These are phyloP conservation scores for Sorex maritimensis DNA, from an alignment of 2,797 vertebrate genomes.

Conservation along the genomic window DNA sequence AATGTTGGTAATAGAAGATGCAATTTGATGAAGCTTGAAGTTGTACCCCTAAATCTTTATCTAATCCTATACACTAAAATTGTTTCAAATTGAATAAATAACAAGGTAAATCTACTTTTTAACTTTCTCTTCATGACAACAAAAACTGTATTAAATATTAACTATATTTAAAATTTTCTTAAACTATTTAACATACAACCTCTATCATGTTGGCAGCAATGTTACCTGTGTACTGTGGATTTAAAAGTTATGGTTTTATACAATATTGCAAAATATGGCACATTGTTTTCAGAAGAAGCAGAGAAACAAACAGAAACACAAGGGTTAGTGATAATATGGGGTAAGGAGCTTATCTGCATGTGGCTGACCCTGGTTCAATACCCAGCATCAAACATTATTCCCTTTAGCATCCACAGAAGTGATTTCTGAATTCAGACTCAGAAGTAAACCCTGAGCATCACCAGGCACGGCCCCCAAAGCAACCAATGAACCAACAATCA, in stretches of 20 bases:
- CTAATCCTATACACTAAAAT: conserved; percentile 10
- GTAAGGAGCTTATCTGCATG: too few species aligned
- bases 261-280: conserved; percentile 1
- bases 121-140: too few species aligned
- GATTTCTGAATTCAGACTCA: too few species aligned
- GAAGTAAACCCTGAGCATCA: too few species aligned
- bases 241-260: conserved; percentile 23
- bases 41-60: neutral
- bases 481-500: neutral
- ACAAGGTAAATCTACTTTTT: too few species aligned
- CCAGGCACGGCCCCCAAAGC: too few species aligned
- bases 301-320: too few species aligned
- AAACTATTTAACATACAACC: conserved; percentile 49
- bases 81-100: neutral
- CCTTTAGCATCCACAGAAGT: too few species aligned
- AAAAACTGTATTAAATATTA: conserved; percentile 53
- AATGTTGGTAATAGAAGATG: neutral
- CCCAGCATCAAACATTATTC: too few species aligned
- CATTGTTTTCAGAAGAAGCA: neutral
- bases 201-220: neutral
- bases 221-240: neutral
- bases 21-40: neutral
- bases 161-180: neutral
- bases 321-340: too few species aligned
- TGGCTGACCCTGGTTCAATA: too few species aligned